Conservation (phyloP, 2,113 vertebrate species). For the Paratilapia polleni region DNA sequence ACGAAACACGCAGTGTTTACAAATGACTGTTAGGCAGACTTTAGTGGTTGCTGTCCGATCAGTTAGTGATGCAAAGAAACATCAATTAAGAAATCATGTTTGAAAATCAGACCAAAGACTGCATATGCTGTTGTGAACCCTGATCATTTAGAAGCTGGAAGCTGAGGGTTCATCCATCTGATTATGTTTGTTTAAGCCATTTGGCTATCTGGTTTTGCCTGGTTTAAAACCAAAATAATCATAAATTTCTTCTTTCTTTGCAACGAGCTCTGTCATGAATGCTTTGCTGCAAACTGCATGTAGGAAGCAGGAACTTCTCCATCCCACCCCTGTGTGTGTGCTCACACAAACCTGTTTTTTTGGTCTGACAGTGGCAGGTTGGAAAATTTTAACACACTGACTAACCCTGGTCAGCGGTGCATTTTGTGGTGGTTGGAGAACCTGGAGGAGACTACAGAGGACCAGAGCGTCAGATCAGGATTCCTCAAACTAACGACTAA, state of each 20-base stretch:
- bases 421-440: not conserved
- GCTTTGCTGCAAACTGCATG: not conserved
- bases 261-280: not conserved
- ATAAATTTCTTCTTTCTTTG: not conserved
- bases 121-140: not conserved
- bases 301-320: no score
- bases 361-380: no score
- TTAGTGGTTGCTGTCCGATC: not conserved
- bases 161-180: no score
- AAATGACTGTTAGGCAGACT: not conserved
- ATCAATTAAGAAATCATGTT: not conserved
- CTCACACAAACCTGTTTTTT: no score
- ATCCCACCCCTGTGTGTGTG: no score
- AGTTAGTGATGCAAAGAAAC: not conserved
- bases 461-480: not conserved
- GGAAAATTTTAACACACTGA: no score
- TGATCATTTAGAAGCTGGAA: not conserved
- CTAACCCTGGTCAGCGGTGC: not conserved
- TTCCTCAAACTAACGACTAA: not conserved
- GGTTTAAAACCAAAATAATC: not conserved
- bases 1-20: not conserved
- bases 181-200: not conserved
- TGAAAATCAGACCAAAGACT: not conserved
- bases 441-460: accelerated
- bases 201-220: not conserved